Evolutionary conservation across 2,888 invertebrate genomes (phyloP), one percentile per base, ranked within the genome.

Genomic region (Ectemnius lituratus): DNA sequence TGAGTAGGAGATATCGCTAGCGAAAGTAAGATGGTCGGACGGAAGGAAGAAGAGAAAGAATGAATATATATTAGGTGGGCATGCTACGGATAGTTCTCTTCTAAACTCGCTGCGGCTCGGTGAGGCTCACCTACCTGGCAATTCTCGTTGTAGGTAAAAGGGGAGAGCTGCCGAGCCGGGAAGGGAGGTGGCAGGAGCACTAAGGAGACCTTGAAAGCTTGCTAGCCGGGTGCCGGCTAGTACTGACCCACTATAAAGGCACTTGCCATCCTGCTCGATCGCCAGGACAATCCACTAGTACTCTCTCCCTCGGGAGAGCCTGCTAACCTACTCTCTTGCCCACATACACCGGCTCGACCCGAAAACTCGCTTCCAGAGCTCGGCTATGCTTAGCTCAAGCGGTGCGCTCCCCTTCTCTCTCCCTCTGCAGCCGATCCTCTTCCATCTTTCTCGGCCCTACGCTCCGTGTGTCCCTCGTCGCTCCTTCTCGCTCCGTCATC

Each of bases 181-280:
- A 59, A 66, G 62, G 45, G 70, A 70, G 73, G 71, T 63, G 75
- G 81, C 66, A 70, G 73, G 70, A 67, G 78, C 74, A 73, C 78
- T 77, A 73, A 84, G 80, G 84, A 87, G 89, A 88, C 90, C 90
- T 90, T 90, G 90, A 89, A 84, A 84, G 82, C 84, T 85, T 85
- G 88, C 84, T 84, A 85, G 86, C 86, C 88, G 87, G 88, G 87
- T 87, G 86, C 84, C 86, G 85, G 86, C 87, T 88, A 88, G 87
- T 85, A 86, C 89, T 90, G 90, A 91, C 90, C 90, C 90, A 90
- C 89, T 89, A 90, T 90, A 89, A 90, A 89, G 88, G 88, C 90
- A 90, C 90, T 90, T 89, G 90, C 89, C 85, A 60, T 89, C 89
- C 85, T 89, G 80, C 86, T 88, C 87, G 82, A 86, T 86, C 86